phyloP scores from a whole-genome alignment of 2,888 invertebrate genomes.

The Agriopis leucophaearia region DNA sequence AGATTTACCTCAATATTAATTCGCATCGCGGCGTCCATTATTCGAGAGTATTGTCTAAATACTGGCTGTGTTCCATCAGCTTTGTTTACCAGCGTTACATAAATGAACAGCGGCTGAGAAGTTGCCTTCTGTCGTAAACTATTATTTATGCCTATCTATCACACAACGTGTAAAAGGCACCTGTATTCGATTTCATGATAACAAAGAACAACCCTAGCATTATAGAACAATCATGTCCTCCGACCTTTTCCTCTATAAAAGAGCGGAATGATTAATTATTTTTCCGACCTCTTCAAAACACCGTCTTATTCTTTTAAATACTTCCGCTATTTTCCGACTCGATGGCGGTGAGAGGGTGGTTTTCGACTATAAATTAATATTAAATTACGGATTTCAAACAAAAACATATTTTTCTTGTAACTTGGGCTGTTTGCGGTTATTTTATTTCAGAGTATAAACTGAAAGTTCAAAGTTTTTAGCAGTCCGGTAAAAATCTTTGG shows the following conservation, averaged over 20 bases:
- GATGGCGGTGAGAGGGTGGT: slow-evolving; percentile 79
- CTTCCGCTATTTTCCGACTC: slow-evolving; percentile 85
- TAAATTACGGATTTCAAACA: slow-evolving; percentile 74
- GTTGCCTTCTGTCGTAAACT: slow-evolving; percentile 42
- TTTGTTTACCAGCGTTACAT: slow-evolving; percentile 62
- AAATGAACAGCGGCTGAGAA: slow-evolving; percentile 55
- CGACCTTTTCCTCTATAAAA: slow-evolving; percentile 82
- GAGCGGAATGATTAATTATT: slow-evolving; percentile 84
- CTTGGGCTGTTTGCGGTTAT: slow-evolving; percentile 3
- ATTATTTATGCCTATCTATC: slow-evolving; percentile 26
- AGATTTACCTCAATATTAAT: slow-evolving; percentile 86
- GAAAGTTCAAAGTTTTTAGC: background rate
- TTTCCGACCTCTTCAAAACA: slow-evolving; percentile 84
- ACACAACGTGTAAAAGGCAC: slow-evolving; percentile 42
- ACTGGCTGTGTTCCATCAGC: slow-evolving; percentile 65
- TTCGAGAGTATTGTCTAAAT: slow-evolving; percentile 80
- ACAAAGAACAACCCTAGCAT: slow-evolving; percentile 77
- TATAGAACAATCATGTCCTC: slow-evolving; percentile 80
- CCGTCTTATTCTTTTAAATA: slow-evolving; percentile 83
- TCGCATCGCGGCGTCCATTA: slow-evolving; percentile 83
- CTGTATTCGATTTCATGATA: slow-evolving; percentile 61
- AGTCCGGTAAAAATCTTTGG: background rate
- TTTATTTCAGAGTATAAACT: slow-evolving; percentile 1
- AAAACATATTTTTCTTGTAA: slow-evolving; percentile 63
- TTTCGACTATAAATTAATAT: slow-evolving; percentile 82